phyloP scores from a whole-genome alignment of 1,140 invertebrate genomes.

The Sitobion miscanthi region DNA sequence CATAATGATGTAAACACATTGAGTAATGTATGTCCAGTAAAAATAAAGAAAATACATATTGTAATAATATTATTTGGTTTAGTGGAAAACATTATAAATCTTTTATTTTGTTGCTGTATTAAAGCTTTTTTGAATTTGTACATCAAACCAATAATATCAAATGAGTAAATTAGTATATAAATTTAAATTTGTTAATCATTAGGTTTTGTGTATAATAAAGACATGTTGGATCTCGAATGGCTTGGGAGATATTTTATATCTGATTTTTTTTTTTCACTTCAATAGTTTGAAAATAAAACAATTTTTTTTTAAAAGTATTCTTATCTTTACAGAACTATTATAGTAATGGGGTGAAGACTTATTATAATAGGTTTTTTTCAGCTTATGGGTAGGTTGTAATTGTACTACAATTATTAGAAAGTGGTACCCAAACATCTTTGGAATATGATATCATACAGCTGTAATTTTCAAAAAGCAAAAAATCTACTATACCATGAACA shows the following conservation, averaged over 20 bases:
- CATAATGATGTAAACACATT: background rate
- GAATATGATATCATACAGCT: too few relatives aligned
- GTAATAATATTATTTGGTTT: background rate
- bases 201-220: background rate
- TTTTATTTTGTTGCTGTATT: background rate
- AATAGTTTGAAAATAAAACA: too few relatives aligned
- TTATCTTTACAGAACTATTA: too few relatives aligned
- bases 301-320: too few relatives aligned
- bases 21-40: background rate
- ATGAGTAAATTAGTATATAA: background rate
- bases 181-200: background rate
- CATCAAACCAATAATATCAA: background rate
- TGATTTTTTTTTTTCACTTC: background rate
- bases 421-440: too few relatives aligned
- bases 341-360: too few relatives aligned
- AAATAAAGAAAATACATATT: background rate
- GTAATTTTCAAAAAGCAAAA: too few relatives aligned
- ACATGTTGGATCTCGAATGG: background rate
- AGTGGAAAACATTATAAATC: background rate
- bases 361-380: too few relatives aligned
- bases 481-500: too few relatives aligned
- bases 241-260: background rate
- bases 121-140: background rate
- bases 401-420: too few relatives aligned
- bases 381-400: too few relatives aligned